Evolutionary conservation across 2,888 invertebrate genomes (phyloP), one percentile per base, ranked within the genome.

Genomic region (Temnothorax unifasciatus): DNA sequence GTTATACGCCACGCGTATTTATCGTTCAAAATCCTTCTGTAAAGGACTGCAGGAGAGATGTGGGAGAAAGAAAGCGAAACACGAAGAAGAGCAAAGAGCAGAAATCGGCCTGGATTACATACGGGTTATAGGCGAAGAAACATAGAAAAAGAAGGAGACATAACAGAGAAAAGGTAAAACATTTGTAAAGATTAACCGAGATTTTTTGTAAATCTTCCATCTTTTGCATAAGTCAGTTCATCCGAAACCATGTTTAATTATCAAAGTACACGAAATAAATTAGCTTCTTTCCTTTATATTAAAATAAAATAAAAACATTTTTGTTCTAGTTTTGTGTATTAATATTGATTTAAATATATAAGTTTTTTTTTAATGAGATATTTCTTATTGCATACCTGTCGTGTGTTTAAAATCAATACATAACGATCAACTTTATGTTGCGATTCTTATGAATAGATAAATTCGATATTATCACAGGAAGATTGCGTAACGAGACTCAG

Each of bases 1-100:
- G 93, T 94, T 94, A 94, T 94, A 93, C 92, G 92, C 92, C 34
- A 85, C 92, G 91, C 88, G 93, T 91, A 92, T 93, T 93, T 93
- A 93, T 93, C 92, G 93, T 92, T 93, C 86, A 90, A 92, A 93
- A 93, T 91, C 88, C 89, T 88, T 85, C 84, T 66, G 86, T 84
- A 75, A 71, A 69, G 66, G 63, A 68, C 68, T 54, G 73, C 44
- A 66, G 71, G 66, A 82, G 66, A 68, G 84, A 76, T 52, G 82
- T 15, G 21, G 34, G 79, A 64, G 66, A 83, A 69, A 59, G 77
- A 81, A 59, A 75, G 82, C 38, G 63, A 82, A 82, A 77, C 47
- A 47, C 54, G 63, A 41, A 52, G 74, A 75, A 64, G 21, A 29
- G 69, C 38, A 61, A 15, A 64, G 29, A 59, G 25, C 73, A 57